Evolutionary conservation across 2,888 invertebrate species (phyloP), one percentile per base, ranked within the genome.

Genomic region (Tenthredo scrophulariae): DNA sequence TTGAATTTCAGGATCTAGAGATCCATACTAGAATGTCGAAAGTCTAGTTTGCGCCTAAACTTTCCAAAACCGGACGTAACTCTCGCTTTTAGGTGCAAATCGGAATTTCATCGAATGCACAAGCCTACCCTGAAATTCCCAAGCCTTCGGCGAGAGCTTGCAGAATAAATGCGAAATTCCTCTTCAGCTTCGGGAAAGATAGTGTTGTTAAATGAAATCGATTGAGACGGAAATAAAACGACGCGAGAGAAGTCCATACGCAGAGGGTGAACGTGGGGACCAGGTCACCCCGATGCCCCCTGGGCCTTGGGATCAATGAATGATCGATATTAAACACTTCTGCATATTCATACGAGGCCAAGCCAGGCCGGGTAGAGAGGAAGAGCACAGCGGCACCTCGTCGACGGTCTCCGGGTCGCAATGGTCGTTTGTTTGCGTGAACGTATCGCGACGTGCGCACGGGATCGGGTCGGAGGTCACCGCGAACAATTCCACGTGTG

Each of bases 401-500:
- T 67, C 50, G 67, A 86, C 40, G 40, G 15, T 84, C 58, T 58
- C 54, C 87, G 87, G 89, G 86, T 86, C 87, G 88, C 85, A 86
- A 86, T 86, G 86, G 85, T 84, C 84, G 75, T 87, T 89, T 88
- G 89, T 91, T 91, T 90, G 90, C 90, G 91, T 89, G 90, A 91
- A 88, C 89, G 90, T 91, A 91, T 90, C 90, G 90, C 90, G 89
- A 90, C 88, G 91, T 89, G 89, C 89, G 89, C 89, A 87, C 87
- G 86, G 89, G 90, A 88, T 87, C 87, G 89, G 90, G 91, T 92
- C 92, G 90, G 84, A 91, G 93, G 92, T 93, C 92, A 90, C 87
- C 87, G 91, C 90, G 89, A 93, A 93, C 92, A 93, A 93, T 93
- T 89, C 91, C 87, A 86, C 87, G 90, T 91, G 93, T 93, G 93